A percentile compares a stretch with the other conserved stretches of the same genome.
Conservation (phyloP, 2,888 invertebrate species). For the Panzeria rudis region DNA sequence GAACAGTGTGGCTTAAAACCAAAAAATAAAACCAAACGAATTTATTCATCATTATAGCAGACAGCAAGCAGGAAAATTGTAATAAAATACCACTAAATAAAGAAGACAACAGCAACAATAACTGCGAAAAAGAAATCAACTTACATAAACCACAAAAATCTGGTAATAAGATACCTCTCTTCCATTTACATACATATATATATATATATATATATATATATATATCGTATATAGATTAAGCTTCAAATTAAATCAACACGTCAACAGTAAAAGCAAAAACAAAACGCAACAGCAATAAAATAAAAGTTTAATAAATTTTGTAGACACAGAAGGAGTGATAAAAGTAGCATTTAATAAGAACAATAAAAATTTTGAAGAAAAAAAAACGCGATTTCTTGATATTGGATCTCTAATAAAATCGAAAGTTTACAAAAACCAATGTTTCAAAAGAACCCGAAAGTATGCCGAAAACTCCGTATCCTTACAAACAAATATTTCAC, state of each 20-base stretch:
- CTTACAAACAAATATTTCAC: too few species aligned
- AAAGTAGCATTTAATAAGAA: background rate
- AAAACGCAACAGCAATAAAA: constrained; percentile 26
- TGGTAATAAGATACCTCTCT: constrained; percentile 57
- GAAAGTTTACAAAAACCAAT: background rate
- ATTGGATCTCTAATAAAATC: background rate
- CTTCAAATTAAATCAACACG: constrained; percentile 57
- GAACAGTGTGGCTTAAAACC: constrained; percentile 34
- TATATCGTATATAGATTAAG: constrained; percentile 50
- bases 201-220: too few species aligned
- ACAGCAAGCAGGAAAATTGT: constrained; percentile 41
- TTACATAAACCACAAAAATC: constrained; percentile 59
- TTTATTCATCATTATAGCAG: constrained; percentile 43
- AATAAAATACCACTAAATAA: constrained; percentile 40
- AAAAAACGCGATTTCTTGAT: background rate
- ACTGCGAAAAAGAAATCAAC: constrained; percentile 1
- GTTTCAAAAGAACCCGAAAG: too few species aligned
- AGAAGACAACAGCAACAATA: constrained; percentile 5
- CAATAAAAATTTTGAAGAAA: background rate
- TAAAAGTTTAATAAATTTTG: constrained; percentile 11
- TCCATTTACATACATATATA: constrained; percentile 46
- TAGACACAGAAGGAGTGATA: background rate
- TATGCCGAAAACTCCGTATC: too few species aligned
- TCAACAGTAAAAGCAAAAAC: constrained; percentile 26
- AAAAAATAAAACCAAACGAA: background rate